Evolutionary conservation across 2,888 invertebrate genomes (phyloP), one percentile per base, ranked within the genome.

Genomic region (Anagyrus pseudococci): DNA sequence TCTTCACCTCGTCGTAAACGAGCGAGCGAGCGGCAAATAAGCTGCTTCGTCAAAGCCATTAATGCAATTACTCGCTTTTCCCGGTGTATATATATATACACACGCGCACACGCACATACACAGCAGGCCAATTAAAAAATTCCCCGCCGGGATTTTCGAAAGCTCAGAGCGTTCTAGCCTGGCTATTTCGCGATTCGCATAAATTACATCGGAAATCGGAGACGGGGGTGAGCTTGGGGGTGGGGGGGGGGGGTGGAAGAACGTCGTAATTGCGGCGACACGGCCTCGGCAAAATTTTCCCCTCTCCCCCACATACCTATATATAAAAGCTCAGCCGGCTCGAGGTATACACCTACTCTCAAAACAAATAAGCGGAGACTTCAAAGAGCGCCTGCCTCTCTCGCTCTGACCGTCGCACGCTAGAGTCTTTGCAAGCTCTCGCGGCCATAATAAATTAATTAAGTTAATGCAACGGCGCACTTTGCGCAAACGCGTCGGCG

Each of bases 391-490:
- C 33, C 4, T 8, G 4, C n/a, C n/a, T n/a, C n/a, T n/a, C n/a
- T n/a, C n/a, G n/a, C n/a, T n/a, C n/a, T n/a, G n/a, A n/a, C n/a
- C n/a, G n/a, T n/a, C 8, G 15, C 22, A 4, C 53, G 46, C n/a
- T n/a, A n/a, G n/a, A n/a, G n/a, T n/a, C n/a, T n/a, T n/a, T n/a
- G n/a, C n/a, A n/a, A n/a, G n/a, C n/a, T n/a, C n/a, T n/a, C n/a
- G 20, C 20, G 37, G 22, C 26, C 22, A 10, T 22, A 44, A 62
- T 66, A 66, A 62, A 62, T 66, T 66, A 49, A 66, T 66, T 62
- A 62, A 37, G 52, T 41, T 62, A 62, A 65, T 58, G 58, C 55
- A 50, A 55, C 49, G 37, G 53, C 56, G 52, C 53, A 57, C 60
- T 60, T 59, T 64, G 46, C 44, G 33, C 25, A 52, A 33, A 19